phyloP scores from a whole-genome alignment of 2,888 invertebrate genomes.

The Pterostichus niger region DNA sequence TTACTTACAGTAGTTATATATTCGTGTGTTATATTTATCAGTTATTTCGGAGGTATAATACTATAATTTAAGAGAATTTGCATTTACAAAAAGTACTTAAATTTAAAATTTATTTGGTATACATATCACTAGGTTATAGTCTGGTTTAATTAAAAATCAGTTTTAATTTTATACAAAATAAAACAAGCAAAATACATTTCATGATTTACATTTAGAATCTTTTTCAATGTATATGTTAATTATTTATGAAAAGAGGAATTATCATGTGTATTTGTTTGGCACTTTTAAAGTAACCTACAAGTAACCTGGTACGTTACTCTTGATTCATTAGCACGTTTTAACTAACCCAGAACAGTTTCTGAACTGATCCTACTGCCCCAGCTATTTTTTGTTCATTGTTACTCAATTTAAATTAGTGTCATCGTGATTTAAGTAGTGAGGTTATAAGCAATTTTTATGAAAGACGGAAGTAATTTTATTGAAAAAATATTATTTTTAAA shows the following conservation, averaged over 20 bases:
- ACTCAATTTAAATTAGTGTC: too few species aligned
- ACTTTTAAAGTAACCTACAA: too few species aligned
- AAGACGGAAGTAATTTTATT: too few species aligned
- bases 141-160: neutral
- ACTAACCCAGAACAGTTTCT: too few species aligned
- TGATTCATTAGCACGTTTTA: too few species aligned
- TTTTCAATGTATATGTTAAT: neutral
- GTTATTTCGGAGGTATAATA: neutral
- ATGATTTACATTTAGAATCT: neutral
- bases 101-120: neutral
- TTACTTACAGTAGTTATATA: conserved; percentile 54
- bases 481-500: too few species aligned
- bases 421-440: too few species aligned
- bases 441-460: too few species aligned
- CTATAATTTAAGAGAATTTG: conserved; percentile 46
- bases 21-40: conserved; percentile 37
- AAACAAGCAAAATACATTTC: conserved; percentile 11
- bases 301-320: too few species aligned
- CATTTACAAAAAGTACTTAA: neutral
- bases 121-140: conserved; percentile 19
- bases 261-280: neutral
- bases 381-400: too few species aligned
- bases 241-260: neutral
- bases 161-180: neutral
- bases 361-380: too few species aligned